Evolutionary conservation across 2,888 invertebrate species (phyloP), one percentile per base, ranked within the genome.

Genomic region (Aleiodes leptofemur): DNA sequence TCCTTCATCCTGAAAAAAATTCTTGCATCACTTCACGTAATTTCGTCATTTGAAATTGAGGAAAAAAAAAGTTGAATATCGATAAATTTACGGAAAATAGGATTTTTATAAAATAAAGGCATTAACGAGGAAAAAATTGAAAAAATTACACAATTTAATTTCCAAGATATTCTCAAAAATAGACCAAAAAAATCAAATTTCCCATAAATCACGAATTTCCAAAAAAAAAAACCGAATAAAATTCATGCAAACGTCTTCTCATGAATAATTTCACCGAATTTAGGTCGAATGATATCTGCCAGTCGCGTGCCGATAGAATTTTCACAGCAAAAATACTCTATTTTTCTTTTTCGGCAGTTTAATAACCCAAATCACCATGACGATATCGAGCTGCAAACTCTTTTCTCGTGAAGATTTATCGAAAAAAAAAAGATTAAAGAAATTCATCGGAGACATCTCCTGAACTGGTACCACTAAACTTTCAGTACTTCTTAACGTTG

Each of bases 391-490:
- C 77, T 23, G 73, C 43, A 43, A 43, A 43, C 43, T 43, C 43
- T 43, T 9, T 11, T 43, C 43, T 43, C 43, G 3, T 43, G 43
- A 23, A 76, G 72, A 79, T 79, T 81, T 79, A 81, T 81, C 77
- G 79, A 69, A 76, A 76, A 72, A n/a, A 23, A 77, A 76, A 72
- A n/a, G n/a, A n/a, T n/a, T n/a, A n/a, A n/a, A n/a, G n/a, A 69
- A n/a, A 69, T 57, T 29, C 43, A 43, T 43, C 57, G 73, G 78
- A 72, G 78, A 77, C 80, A 71, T 68, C 55, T 57, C 69, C 70
- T 69, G 72, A 75, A 56, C 78, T 80, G 81, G 81, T 81, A 81
- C 81, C 77, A 53, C 69, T 71, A 34, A 34, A 68, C 77, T 64
- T 48, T 61, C 72, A 55, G 51, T 51, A 48, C 56, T 70, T 71